Base-by-base conservation (phyloP, 1,140 invertebrate genomes). In the Drosophila orosa region DNA sequence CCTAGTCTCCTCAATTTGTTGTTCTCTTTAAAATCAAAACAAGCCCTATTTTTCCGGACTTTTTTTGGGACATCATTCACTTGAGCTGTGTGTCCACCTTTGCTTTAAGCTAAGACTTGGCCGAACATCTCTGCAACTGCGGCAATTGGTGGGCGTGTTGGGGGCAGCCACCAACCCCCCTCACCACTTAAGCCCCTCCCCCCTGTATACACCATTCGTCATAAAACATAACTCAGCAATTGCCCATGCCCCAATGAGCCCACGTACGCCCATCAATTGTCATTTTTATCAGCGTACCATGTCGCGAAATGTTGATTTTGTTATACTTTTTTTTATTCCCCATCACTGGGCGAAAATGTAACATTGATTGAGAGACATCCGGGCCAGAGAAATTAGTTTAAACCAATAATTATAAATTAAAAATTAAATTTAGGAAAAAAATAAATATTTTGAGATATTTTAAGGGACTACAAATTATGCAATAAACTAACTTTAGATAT, bases 261-360 rank as follows among this genome's bases (percentile, higher is more conserved):
- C 80, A 87, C 83, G 83, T 83, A 89, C 84, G 80, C 84, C 83
- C 84, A 87, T 89, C 84, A 87, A 87, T 87, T 87, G 84, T 89
- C 84, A 67, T 87, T 87, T 87, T 87, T 87, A 87, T 87, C 84
- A 89, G 76, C 80, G 84, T 71, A 77, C 66, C 79, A 83, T 79
- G 79, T 83, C 83, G 83, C 79, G 75, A 79, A 72, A 87, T 85
- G 78, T 74, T 89, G 60, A 52, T 62, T 67, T 73, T 68, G 67
- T 61, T 29, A 7, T 48, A 19, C 19, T 12, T 48, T 50, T 50
- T 50, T 50, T 15, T 52, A 33, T 52, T 60, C 5, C 1, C 8
- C 12, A 10, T 3, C 60, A 62, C 33, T 40, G 17, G 9, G 7
- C 7, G 13, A 25, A 39, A 58, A 57, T n/a, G 0, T 19, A 10